phyloP scores from a whole-genome alignment of 2,797 vertebrate genomes.

The Ceryle rudis region DNA sequence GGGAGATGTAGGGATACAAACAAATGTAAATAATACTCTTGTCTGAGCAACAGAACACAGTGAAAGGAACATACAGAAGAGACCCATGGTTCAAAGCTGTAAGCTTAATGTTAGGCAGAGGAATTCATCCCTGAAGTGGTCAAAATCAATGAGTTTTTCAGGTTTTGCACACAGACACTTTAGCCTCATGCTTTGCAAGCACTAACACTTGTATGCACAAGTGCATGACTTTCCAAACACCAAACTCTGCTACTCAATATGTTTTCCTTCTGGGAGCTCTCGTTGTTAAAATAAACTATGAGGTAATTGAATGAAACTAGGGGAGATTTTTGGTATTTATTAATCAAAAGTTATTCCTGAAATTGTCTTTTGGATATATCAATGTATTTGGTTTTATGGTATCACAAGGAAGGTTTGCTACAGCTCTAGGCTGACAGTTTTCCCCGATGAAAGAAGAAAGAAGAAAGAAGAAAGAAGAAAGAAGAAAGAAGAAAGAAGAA shows the following conservation, averaged over 20 bases:
- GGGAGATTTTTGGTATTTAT: not conserved
- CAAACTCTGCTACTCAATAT: not conserved
- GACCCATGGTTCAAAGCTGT: not conserved
- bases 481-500: too few relatives aligned
- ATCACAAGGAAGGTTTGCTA: not conserved
- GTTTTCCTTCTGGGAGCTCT: not conserved
- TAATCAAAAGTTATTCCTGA: not conserved
- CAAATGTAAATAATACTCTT: constrained; percentile 39
- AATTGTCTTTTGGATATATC: not conserved
- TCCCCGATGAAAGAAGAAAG: not conserved
- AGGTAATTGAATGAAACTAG: not conserved
- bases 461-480: too few relatives aligned
- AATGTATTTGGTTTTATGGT: not conserved
- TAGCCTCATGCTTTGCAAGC: accelerated
- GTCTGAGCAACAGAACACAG: not conserved
- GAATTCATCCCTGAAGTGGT: not conserved
- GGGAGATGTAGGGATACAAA: not conserved
- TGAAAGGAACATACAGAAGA: not conserved
- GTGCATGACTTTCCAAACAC: not conserved
- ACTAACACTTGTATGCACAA: not conserved
- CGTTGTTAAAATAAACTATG: not conserved
- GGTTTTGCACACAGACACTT: not conserved
- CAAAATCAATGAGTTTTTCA: not conserved
- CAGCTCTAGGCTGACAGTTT: not conserved
- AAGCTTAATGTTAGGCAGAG: not conserved